Conservation (phyloP, 2,113 vertebrate genomes). For the Solenodon paradoxus region DNA sequence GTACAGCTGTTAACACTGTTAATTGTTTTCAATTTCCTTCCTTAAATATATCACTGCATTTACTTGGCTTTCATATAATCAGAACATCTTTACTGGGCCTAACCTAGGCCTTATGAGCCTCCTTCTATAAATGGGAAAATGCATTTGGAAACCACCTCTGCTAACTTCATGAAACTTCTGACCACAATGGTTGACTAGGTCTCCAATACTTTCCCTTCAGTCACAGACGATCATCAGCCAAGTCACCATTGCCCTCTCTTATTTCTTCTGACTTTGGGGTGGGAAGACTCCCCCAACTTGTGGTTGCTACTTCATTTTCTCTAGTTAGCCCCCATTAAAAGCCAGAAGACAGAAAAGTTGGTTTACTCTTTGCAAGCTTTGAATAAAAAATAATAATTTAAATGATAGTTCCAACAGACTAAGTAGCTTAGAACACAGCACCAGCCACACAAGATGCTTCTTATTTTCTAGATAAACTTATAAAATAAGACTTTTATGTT, state of each 20-base stretch:
- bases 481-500: background rate
- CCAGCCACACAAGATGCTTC: background rate
- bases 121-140: background rate
- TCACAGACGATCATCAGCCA: background rate
- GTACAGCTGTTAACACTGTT: background rate
- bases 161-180: background rate
- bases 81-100: background rate
- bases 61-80: background rate
- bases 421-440: background rate
- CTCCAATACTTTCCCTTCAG: background rate
- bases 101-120: background rate
- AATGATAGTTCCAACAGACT: constrained; percentile 8
- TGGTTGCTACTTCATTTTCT: background rate
- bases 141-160: background rate
- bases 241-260: background rate
- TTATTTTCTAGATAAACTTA: background rate
- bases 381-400: constrained; percentile 22
- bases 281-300: background rate
- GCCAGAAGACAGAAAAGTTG: background rate
- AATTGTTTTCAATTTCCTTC: background rate
- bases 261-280: background rate
- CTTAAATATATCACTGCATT: background rate
- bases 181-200: background rate
- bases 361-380: background rate
- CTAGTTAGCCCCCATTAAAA: background rate